phyloP scores from a whole-genome alignment of 2,113 vertebrate species.

The Cebus imitator region DNA sequence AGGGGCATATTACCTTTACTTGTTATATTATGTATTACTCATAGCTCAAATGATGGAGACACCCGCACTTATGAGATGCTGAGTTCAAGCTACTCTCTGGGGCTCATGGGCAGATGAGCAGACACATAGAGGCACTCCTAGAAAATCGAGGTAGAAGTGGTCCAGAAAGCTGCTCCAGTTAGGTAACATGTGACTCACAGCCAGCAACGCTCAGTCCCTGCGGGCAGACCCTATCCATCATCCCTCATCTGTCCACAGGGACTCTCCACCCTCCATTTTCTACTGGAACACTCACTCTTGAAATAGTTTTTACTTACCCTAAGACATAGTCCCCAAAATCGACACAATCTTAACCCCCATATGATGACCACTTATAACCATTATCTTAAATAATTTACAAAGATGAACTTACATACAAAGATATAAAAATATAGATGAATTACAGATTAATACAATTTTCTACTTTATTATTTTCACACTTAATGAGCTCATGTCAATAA shows the following conservation, averaged over 20 bases:
- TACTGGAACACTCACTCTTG: background rate
- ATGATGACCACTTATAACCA: background rate
- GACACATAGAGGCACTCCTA: background rate
- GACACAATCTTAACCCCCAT: background rate
- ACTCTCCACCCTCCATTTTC: background rate
- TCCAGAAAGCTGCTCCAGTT: background rate
- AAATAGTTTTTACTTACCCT: background rate
- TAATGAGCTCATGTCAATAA: background rate
- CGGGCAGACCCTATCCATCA: background rate
- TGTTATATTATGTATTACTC: too few relatives aligned
- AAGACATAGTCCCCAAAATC: background rate
- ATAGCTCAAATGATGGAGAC: background rate
- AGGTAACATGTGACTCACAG: background rate
- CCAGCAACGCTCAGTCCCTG: background rate
- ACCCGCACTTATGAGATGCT: rapidly evolving
- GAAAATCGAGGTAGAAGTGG: background rate
- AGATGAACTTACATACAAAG: background rate
- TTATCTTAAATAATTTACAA: constrained; percentile 2
- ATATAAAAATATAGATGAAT: background rate
- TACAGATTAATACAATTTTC: background rate
- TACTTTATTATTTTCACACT: background rate
- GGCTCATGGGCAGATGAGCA: background rate
- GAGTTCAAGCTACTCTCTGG: background rate
- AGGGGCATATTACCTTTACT: background rate
- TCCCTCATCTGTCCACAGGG: background rate